These are phyloP conservation scores for Bombus superbus DNA, from an alignment of 1,140 invertebrate genomes.

Conservation along the genomic window DNA sequence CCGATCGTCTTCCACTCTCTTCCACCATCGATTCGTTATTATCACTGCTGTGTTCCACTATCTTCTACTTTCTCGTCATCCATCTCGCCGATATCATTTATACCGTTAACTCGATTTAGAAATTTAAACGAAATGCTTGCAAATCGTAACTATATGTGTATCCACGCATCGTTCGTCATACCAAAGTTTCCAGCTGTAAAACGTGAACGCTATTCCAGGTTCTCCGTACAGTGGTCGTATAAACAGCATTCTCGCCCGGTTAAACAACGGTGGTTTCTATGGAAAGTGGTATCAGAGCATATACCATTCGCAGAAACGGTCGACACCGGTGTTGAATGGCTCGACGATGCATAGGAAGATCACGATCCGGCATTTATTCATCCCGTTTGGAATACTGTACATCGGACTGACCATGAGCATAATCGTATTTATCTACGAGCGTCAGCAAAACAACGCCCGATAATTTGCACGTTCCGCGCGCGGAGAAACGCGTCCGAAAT, in stretches of 20 bases:
- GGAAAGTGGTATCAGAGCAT: constrained; percentile 41
- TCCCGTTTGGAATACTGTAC: constrained; percentile 35
- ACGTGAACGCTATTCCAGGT: constrained; percentile 38
- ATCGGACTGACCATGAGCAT: not conserved
- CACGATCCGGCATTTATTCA: constrained; percentile 36
- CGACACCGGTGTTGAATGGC: not conserved
- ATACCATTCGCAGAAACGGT: not conserved
- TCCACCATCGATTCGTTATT: too few relatives aligned
- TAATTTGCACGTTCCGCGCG: not conserved
- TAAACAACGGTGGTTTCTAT: constrained; percentile 56
- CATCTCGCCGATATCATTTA: too few relatives aligned
- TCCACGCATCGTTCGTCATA: not conserved
- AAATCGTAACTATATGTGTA: not conserved
- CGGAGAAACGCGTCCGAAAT: not conserved
- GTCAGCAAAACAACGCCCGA: not conserved
- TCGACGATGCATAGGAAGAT: constrained; percentile 8
- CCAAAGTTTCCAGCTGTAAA: not conserved
- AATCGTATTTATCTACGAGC: constrained; percentile 32
- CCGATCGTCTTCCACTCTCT: too few relatives aligned
- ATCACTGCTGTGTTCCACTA: too few relatives aligned
- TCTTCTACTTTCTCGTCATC: too few relatives aligned
- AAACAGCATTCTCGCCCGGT: constrained; percentile 39
- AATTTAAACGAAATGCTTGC: not conserved
- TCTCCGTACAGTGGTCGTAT: constrained; percentile 44
- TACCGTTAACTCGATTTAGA: too few relatives aligned